These are phyloP conservation scores for Phortica magna DNA, from an alignment of 2,888 invertebrate species.

Conservation along the genomic window DNA sequence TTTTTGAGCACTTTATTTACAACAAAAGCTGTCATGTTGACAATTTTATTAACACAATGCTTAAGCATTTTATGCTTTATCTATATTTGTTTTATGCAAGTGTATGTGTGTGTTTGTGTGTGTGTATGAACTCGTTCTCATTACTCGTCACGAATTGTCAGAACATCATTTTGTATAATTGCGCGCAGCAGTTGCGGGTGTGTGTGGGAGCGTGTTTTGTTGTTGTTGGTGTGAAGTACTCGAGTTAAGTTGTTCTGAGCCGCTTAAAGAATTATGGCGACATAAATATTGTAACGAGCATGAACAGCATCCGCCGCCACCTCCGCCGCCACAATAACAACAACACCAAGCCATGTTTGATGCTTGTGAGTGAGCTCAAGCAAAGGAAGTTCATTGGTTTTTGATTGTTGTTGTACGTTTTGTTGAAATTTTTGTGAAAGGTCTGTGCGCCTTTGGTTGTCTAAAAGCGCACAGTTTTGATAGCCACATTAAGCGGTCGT, in stretches of 20 bases:
- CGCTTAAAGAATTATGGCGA: slow-evolving; percentile 48
- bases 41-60: slow-evolving; percentile 62
- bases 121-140: neutral
- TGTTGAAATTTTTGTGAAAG: slow-evolving; percentile 36
- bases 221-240: neutral
- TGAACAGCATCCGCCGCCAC: slow-evolving; percentile 8
- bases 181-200: slow-evolving; percentile 11
- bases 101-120: neutral
- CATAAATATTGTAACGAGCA: slow-evolving; percentile 53
- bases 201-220: neutral
- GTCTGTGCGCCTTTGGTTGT: neutral
- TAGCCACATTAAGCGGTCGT: slow-evolving; percentile 7
- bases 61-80: neutral
- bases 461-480: neutral
- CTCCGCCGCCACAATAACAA: too few species aligned
- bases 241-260: slow-evolving; percentile 3
- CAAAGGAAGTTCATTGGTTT: slow-evolving; percentile 3
- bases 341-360: too few species aligned
- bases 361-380: slow-evolving; percentile 48
- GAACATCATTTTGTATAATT: slow-evolving; percentile 55
- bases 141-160: slow-evolving; percentile 34
- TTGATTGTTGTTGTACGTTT: slow-evolving; percentile 14
- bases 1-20: slow-evolving; percentile 63
- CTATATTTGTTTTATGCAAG: neutral
- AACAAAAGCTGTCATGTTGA: slow-evolving; percentile 65